Evolutionary conservation across 2,113 vertebrate genomes (phyloP), one percentile per base, ranked within the genome.

Genomic region (Setophaga coronata): DNA sequence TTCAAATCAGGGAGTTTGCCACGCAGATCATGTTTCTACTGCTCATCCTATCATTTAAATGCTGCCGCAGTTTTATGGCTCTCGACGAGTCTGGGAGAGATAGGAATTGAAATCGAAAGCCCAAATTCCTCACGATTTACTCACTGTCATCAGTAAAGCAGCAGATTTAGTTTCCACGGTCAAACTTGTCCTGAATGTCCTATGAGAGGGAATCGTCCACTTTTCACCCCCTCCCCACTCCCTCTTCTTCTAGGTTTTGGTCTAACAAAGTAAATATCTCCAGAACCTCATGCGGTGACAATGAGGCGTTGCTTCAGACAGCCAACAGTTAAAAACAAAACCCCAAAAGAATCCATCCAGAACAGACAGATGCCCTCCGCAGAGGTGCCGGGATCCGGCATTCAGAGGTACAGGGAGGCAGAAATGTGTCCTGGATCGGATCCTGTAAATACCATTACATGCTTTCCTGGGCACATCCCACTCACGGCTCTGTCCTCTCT

Each of bases 191-290:
- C 47, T 56, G 20, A 82, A 47, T 51, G 10, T n/a, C 17, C 33
- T 25, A 50, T 25, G n/a, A 65, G 12, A 0, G 2, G 23, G 42
- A 83, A 65, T 58, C 2, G 4, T 26, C 16, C 18, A 15, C 3
- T 40, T 23, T 60, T 24, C 34, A 60, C 14, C 3, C 10, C 2
- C 1, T 1, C 1, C 8, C 3, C 47, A 0, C 4, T 24, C 21
- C 18, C 7, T 1, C 18, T 31, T 23, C 23, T 10, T 5, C 14
- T 8, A 24, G 10, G 4, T 65, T 95, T 95, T 81, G 24, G 31
- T 73, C 19, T 74, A 84, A 45, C 12, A 28, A 79, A 14, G 19
- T 42, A 70, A 69, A 51, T 57, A 33, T 50, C 47, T 65, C 38
- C 61, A 45, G n/a, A 91, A 28, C 28, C 20, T 82, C 34, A 24